A percentile compares a stretch with the other conserved stretches of the same genome.
Conservation (phyloP, 2,797 vertebrate species). For the Trematomus bernacchii region DNA sequence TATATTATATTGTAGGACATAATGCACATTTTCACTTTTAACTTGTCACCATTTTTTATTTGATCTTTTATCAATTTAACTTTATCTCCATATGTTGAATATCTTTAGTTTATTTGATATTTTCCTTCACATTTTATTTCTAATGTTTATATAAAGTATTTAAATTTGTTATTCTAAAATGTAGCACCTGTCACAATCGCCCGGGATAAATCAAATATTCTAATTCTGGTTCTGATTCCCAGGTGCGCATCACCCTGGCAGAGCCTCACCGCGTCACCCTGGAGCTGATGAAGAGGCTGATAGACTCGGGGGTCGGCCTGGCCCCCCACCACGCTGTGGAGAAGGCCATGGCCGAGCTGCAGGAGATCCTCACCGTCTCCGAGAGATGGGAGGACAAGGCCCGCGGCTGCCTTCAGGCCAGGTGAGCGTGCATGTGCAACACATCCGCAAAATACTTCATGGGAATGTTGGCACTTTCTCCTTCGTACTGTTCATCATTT, state of each 20-base stretch:
- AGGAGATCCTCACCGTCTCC: conserved; percentile 96
- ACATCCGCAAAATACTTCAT: background rate
- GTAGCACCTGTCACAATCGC: too few species aligned
- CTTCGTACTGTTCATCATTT: background rate
- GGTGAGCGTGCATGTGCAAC: conserved; percentile 75
- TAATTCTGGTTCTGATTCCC: background rate
- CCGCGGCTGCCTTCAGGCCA: conserved; percentile 94
- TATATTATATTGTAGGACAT: too few species aligned
- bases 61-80: too few species aligned
- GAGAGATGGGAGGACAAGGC: conserved; percentile 99
- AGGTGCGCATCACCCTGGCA: conserved; percentile 91
- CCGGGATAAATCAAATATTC: too few species aligned
- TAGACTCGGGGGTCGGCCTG: conserved; percentile 96
- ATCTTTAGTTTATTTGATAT: too few species aligned
- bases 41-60: too few species aligned
- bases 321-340: conserved; percentile 98
- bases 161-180: too few species aligned
- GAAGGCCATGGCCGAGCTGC: conserved; percentile 98
- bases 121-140: too few species aligned
- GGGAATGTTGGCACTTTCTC: background rate
- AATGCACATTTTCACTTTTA: too few species aligned
- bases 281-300: conserved; percentile 98
- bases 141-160: too few species aligned
- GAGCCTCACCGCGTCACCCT: conserved; percentile 95
- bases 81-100: too few species aligned